These are phyloP conservation scores for Gryllus longicercus DNA, from an alignment of 2,888 invertebrate genomes.

Conservation along the genomic window DNA sequence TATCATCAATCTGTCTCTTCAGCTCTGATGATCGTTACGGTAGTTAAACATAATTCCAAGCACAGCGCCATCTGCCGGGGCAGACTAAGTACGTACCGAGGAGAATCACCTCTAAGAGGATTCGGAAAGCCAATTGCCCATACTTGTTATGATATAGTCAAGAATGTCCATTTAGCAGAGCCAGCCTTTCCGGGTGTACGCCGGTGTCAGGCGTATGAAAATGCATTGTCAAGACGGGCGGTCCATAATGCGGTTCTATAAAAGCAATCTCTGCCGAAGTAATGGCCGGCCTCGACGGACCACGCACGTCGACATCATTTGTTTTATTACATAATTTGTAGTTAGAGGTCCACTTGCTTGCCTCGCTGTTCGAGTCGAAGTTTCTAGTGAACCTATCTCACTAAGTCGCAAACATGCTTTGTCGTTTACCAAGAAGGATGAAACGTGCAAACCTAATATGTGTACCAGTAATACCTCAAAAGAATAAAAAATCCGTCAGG, in stretches of 20 bases:
- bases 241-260: not conserved
- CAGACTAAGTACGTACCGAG: not conserved
- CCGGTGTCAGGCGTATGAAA: not conserved
- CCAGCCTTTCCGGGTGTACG: not conserved
- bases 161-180: not conserved
- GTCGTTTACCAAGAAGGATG: too few species aligned
- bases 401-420: too few species aligned
- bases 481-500: too few species aligned
- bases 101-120: not conserved
- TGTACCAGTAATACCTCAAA: too few species aligned
- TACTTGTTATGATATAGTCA: not conserved
- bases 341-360: too few species aligned
- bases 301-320: constrained; percentile 1
- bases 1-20: not conserved
- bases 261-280: not conserved
- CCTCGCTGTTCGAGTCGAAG: too few species aligned
- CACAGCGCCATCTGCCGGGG: not conserved
- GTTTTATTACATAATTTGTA: constrained; percentile 17
- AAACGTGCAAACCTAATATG: too few species aligned
- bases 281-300: not conserved
- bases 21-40: not conserved
- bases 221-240: not conserved
- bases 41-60: not conserved
- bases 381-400: too few species aligned
- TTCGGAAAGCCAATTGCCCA: not conserved